Evolutionary conservation across 2,888 invertebrate genomes (phyloP).

Genomic region (Polymixis lichenea): DNA sequence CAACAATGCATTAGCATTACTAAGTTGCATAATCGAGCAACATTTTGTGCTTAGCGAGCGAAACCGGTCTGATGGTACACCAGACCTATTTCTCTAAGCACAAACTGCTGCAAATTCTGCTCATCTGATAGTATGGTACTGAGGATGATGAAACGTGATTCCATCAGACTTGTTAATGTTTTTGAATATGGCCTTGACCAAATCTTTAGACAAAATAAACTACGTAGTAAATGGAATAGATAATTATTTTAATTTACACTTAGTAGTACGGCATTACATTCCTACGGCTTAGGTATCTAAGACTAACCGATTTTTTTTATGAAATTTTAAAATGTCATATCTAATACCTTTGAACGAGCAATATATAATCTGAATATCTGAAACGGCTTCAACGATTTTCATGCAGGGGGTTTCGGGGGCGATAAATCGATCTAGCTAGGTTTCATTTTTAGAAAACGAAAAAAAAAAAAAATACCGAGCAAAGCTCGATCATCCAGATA

Average conservation of each 20-base stretch:
- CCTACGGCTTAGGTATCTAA: background rate
- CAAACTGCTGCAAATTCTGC: background rate
- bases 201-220: slow-evolving; percentile 10
- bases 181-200: slow-evolving; percentile 25
- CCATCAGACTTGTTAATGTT: slow-evolving; percentile 6
- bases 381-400: too few relatives aligned
- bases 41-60: slow-evolving; percentile 14
- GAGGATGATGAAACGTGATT: background rate
- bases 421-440: too few relatives aligned
- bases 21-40: slow-evolving; percentile 27
- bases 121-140: background rate
- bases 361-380: too few relatives aligned
- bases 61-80: slow-evolving; percentile 7
- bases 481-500: too few relatives aligned
- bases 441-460: too few relatives aligned
- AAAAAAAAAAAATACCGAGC: too few relatives aligned
- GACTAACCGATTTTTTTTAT: too few relatives aligned
- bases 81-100: too few relatives aligned
- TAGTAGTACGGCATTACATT: slow-evolving; percentile 4
- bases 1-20: slow-evolving; percentile 6
- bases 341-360: too few relatives aligned
- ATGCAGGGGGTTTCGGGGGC: too few relatives aligned
- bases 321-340: too few relatives aligned
- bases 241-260: background rate
- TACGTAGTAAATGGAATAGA: slow-evolving; percentile 12